A percentile compares a stretch with the other conserved stretches of the same genome.
Conservation (phyloP, 2,888 invertebrate genomes). For the Lypha dubia region DNA sequence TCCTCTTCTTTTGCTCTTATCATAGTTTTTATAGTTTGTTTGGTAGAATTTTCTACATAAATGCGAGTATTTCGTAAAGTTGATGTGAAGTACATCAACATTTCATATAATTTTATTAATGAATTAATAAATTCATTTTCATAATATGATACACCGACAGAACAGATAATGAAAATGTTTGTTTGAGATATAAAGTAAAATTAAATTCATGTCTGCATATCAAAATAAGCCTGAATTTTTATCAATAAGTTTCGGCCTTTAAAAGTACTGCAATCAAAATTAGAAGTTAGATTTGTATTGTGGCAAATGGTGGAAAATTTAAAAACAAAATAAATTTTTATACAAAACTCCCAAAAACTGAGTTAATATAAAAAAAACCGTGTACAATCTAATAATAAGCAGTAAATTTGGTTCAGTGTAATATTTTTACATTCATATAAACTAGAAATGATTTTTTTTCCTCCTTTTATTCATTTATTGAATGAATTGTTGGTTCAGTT, state of each 20-base stretch:
- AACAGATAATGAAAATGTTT: too few species aligned
- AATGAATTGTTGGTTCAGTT: constrained; percentile 1
- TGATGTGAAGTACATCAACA: neutral
- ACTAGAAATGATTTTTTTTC: neutral
- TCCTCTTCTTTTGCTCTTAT: neutral
- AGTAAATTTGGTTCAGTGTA: neutral
- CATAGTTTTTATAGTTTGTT: neutral
- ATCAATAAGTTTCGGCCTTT: too few species aligned
- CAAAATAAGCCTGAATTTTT: too few species aligned
- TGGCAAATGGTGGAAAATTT: too few species aligned
- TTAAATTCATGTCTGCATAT: too few species aligned
- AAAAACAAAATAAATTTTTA: too few species aligned
- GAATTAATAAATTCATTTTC: neutral
- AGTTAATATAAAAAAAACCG: too few species aligned
- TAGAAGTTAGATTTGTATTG: too few species aligned
- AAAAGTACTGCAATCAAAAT: too few species aligned
- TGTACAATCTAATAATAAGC: neutral
- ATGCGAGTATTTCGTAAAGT: neutral
- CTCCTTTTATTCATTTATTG: neutral
- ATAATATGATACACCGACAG: neutral
- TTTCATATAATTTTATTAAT: neutral
- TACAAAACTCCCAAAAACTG: too few species aligned
- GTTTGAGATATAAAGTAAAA: too few species aligned
- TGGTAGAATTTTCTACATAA: neutral
- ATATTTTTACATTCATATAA: neutral